Evolutionary conservation across 2,113 vertebrate species (phyloP).

Genomic region (Pantherophis guttatus): DNA sequence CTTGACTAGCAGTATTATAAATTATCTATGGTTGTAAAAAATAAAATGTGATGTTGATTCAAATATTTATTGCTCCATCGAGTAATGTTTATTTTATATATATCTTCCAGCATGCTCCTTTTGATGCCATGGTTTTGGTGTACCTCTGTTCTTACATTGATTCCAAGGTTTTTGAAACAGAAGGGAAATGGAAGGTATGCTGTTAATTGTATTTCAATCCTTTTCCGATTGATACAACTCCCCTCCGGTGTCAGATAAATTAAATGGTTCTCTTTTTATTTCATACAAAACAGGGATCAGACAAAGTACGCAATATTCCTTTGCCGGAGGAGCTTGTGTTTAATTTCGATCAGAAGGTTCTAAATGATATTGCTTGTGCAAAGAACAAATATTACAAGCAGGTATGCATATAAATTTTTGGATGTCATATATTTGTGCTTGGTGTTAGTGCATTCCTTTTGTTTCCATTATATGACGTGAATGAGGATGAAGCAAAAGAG

Average conservation of each 20-base stretch:
- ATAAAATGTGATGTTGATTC: background rate
- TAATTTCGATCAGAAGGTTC: constrained; percentile 79
- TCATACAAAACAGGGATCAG: constrained; percentile 75
- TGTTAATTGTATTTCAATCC: constrained; percentile 7
- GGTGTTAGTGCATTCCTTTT: background rate
- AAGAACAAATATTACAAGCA: constrained; percentile 79
- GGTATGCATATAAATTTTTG: constrained; percentile 41
- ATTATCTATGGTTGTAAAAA: background rate
- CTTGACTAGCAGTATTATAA: background rate
- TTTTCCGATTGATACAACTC: background rate
- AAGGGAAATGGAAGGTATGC: constrained; percentile 91
- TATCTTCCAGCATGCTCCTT: constrained; percentile 84
- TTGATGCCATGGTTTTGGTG: constrained; percentile 89
- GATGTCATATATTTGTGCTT: background rate
- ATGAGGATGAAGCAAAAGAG: background rate
- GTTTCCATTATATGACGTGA: background rate
- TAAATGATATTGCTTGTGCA: constrained; percentile 71
- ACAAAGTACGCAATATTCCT: constrained; percentile 73
- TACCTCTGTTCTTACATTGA: constrained; percentile 76
- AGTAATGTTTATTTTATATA: constrained; percentile 20
- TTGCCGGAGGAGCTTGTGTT: constrained; percentile 87
- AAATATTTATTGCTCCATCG: background rate
- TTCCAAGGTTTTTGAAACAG: constrained; percentile 75
- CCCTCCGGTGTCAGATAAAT: constrained; percentile 10
- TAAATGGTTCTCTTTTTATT: constrained; percentile 14